phyloP scores from a whole-genome alignment of 2,797 vertebrate genomes.

The Austrolebias charrua region DNA sequence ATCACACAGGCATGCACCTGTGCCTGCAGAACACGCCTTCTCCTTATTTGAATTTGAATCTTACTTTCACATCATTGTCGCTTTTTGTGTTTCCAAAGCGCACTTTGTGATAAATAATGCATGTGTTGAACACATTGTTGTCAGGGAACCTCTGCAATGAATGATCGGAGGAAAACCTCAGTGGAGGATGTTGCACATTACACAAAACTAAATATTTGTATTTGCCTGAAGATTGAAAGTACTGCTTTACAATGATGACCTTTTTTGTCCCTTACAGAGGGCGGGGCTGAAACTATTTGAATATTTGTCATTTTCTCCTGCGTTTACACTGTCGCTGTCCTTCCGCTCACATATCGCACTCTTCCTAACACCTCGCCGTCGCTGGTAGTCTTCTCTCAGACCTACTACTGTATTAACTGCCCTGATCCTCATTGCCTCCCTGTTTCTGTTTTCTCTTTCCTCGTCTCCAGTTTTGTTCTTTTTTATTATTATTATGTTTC shows the following conservation, averaged over 20 bases:
- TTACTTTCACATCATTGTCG: constrained; percentile 20
- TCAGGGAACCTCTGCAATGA: constrained; percentile 27
- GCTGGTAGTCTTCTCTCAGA: constrained; percentile 20
- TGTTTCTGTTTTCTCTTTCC: constrained; percentile 26
- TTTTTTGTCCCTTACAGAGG: constrained; percentile 44
- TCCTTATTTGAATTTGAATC: constrained; percentile 50
- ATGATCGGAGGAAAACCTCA: constrained; percentile 11
- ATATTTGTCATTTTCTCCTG: constrained; percentile 38
- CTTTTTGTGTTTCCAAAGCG: constrained; percentile 35
- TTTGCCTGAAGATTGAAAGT: constrained; percentile 36
- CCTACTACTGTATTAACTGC: constrained; percentile 34
- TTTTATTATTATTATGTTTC: constrained; percentile 14
- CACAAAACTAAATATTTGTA: constrained; percentile 25
- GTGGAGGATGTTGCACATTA: constrained; percentile 29
- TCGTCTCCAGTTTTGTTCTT: constrained; percentile 5
- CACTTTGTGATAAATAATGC: constrained; percentile 69
- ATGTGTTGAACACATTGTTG: constrained; percentile 53
- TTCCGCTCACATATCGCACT: constrained; percentile 14
- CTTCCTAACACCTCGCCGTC: constrained; percentile 8
- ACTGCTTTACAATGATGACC: constrained; percentile 38
- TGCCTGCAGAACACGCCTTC: constrained; percentile 54
- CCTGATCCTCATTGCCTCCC: background rate
- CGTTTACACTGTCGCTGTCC: constrained; percentile 10
- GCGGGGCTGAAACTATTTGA: constrained; percentile 48
- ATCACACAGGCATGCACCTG: constrained; percentile 67